Base-by-base conservation (phyloP, 2,113 vertebrate species). In the Lepidothrix coronata region DNA sequence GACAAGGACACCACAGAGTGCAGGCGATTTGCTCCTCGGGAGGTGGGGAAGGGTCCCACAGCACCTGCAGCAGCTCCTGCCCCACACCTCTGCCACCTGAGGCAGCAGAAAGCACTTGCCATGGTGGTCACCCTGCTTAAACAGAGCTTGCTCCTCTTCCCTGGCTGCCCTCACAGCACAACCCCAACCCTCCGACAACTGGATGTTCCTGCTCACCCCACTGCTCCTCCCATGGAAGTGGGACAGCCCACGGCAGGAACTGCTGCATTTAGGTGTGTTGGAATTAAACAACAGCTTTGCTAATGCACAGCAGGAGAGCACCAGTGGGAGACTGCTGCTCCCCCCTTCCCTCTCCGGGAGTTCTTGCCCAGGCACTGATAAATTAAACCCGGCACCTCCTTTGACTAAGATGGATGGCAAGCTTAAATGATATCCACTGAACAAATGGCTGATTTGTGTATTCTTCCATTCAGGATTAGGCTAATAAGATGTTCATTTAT, bases 401-500 rank as follows among this genome's bases (percentile, higher is more conserved):
- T 59, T 91, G 98, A 98, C 98, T 96, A 94, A 98, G 98, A 98
- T 85, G 96, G 96, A 98, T 98, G 95, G 89, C 67, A 65, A 91
- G 76, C 87, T 88, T 93, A 82, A 96, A 28, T 55, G 83, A 67
- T 44, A 70, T 21, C 82, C 89, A 96, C 88, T 14, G 51, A 93
- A 88, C 86, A 93, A 93, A 61, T 90, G 72, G 95, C 85, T 89
- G 72, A 92, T 91, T 97, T 96, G 90, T 96, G 97, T 97, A 92
- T 95, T 96, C 91, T 85, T 91, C 96, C 96, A 79, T 84, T 88
- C 83, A 96, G 97, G 97, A 98, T 96, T 96, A 96, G 92, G 85
- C 97, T 98, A 98, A 98, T 98, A 97, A 98, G 97, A 97, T 97
- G 97, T 96, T 93, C 80, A 37, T 93, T 98, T 97, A 97, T 93